Evolutionary conservation across 2,888 invertebrate genomes (phyloP), one percentile per base, ranked within the genome.

Genomic region (Parelbella ahira): DNA sequence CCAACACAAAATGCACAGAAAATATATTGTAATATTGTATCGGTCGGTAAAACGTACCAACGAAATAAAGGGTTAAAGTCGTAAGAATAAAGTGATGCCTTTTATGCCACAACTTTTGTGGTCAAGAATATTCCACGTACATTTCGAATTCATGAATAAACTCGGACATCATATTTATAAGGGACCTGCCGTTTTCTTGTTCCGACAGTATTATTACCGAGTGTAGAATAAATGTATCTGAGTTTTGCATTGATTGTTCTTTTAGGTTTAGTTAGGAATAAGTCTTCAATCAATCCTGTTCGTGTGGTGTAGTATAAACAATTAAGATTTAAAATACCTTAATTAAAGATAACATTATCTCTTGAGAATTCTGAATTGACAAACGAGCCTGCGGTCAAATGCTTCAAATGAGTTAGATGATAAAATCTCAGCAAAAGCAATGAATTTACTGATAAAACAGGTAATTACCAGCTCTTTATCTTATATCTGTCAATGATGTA

Each of bases 311-410:
- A n/a, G n/a, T n/a, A n/a, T n/a, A n/a, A n/a, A n/a, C 11, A 25
- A 25, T 36, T 25, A 23, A 25, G 9, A 25, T 36, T 10, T 24
- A 3, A 25, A 25, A 36, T 24, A 25, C 7, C 7, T 8, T 2
- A 3, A 24, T 8, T n/a, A n/a, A 9, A 4, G 36, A 36, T 36
- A 36, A 36, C 25, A 36, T 25, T 25, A 36, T 27, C 36, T 18
- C 25, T 36, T 7, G 27, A 27, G 25, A 21, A 15, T 36, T 27
- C 36, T 36, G 18, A 36, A 36, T 25, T 36, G 36, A 36, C 36
- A 36, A 27, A 36, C 15, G 36, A 24, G 19, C 8, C 23, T 27
- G 36, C 36, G 36, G 36, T 36, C 36, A 36, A 36, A 36, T 36
- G 36, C 10, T 36, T 36, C 25, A 25, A 36, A 36, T 36, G 19